These are phyloP conservation scores for Uropsilus gracilis DNA, from an alignment of 2,113 vertebrate species.

Conservation along the genomic window DNA sequence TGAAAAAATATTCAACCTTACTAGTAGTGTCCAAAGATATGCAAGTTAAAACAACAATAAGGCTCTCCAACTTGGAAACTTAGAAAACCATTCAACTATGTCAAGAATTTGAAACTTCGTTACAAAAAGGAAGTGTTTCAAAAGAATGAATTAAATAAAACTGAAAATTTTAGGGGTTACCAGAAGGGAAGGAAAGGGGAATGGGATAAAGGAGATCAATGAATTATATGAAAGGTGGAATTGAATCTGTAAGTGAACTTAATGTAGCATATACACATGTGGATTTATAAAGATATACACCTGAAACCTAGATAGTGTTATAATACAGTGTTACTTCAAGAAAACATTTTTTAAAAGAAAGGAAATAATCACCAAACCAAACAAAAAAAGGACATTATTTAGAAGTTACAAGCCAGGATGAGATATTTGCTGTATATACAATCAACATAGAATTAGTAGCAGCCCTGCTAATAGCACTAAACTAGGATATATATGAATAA, in stretches of 20 bases:
- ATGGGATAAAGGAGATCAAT: too few species aligned
- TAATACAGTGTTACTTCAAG: too few species aligned
- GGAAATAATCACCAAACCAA: too few species aligned
- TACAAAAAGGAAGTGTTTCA: neutral
- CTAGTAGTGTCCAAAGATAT: neutral
- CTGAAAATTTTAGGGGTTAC: too few species aligned
- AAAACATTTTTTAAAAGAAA: too few species aligned
- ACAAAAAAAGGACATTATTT: too few species aligned
- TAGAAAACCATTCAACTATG: neutral
- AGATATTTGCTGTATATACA: neutral
- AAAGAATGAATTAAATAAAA: neutral
- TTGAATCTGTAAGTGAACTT: too few species aligned
- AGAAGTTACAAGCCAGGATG: neutral
- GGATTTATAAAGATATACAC: too few species aligned
- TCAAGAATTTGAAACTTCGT: neutral
- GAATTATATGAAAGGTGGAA: too few species aligned
- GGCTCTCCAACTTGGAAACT: neutral
- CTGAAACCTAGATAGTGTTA: too few species aligned
- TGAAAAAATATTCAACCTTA: neutral
- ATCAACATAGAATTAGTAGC: neutral
- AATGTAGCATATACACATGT: too few species aligned
- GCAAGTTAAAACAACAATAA: neutral
- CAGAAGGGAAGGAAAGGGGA: too few species aligned
- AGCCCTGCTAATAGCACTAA: neutral
- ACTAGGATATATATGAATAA: neutral